phyloP scores from a whole-genome alignment of 2,797 vertebrate species.

The Pitangus sulphuratus region DNA sequence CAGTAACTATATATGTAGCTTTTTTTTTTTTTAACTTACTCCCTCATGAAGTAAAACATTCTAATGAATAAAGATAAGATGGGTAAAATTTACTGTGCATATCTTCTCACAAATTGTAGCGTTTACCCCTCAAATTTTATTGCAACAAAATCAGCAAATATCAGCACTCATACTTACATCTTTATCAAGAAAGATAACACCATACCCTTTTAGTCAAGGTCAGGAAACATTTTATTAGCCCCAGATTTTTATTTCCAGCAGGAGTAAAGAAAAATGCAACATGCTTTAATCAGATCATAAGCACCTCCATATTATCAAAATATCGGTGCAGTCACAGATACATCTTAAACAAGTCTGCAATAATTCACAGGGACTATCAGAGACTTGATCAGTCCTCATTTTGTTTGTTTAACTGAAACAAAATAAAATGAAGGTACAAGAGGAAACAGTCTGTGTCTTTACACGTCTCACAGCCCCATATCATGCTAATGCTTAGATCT shows the following conservation, averaged over 20 bases:
- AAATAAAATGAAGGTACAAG: neutral
- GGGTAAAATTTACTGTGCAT: neutral
- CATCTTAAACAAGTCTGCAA: neutral
- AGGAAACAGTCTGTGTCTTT: neutral
- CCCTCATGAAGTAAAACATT: neutral
- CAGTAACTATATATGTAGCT: neutral
- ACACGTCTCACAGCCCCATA: neutral
- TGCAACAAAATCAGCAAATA: neutral
- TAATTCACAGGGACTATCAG: neutral
- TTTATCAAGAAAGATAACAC: neutral
- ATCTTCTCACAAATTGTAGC: neutral
- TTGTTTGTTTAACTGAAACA: neutral
- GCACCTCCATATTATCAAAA: conserved; percentile 21
- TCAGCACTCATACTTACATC: neutral
- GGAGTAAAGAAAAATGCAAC: conserved; percentile 16
- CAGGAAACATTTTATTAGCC: conserved; percentile 35
- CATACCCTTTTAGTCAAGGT: neutral
- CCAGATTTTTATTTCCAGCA: conserved; percentile 2
- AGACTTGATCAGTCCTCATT: neutral
- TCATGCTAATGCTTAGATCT: neutral
- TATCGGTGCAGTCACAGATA: neutral
- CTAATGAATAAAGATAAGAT: neutral
- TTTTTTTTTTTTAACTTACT: neutral
- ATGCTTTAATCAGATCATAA: neutral
- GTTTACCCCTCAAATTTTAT: neutral